Conservation (phyloP, 2,113 vertebrate genomes). For the Lophochroa leadbeateri region DNA sequence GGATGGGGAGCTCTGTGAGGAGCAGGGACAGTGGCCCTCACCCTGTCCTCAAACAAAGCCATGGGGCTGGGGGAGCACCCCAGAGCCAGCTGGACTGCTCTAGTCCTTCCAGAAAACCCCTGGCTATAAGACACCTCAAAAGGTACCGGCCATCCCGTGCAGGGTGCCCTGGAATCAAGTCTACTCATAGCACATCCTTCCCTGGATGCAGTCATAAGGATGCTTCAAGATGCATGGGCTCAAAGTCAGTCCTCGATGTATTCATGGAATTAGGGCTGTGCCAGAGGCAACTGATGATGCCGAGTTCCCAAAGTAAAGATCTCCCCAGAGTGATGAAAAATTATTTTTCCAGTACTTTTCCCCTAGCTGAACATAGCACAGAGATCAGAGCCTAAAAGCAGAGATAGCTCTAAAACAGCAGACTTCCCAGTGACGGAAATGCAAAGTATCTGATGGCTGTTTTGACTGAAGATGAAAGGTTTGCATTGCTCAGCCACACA, state of each 20-base stretch:
- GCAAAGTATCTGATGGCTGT: neutral
- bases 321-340: neutral
- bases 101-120: neutral
- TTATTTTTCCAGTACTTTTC: neutral
- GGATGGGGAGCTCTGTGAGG: no score
- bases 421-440: neutral
- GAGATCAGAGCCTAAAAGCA: neutral
- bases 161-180: accelerated
- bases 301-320: neutral
- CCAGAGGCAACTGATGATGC: neutral
- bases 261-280: neutral
- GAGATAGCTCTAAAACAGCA: neutral
- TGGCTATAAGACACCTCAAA: neutral
- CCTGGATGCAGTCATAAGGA: neutral
- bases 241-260: neutral
- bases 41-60: neutral
- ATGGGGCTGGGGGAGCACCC: neutral
- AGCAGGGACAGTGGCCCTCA: neutral
- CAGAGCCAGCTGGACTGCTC: neutral
- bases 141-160: neutral
- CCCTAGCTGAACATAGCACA: neutral
- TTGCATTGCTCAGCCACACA: neutral
- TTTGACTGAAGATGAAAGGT: neutral
- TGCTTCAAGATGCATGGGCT: neutral
- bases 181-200: neutral